These are phyloP conservation scores for Lithophane semibrunnea DNA, from an alignment of 2,888 invertebrate species.

Conservation along the genomic window DNA sequence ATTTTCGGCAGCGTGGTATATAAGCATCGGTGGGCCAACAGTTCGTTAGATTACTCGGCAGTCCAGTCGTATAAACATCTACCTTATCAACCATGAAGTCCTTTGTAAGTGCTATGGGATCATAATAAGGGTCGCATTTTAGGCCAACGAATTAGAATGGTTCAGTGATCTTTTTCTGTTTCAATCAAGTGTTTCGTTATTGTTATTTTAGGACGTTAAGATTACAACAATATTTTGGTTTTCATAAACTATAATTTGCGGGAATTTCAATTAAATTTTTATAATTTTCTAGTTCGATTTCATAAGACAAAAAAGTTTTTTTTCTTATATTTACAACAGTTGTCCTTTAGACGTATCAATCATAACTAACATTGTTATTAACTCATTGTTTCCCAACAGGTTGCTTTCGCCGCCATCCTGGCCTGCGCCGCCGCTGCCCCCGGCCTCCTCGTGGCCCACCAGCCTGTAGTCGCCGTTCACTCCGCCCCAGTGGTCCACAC, in stretches of 20 bases:
- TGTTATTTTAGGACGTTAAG: not conserved
- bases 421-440: constrained; percentile 88
- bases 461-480: constrained; percentile 81
- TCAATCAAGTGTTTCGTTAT: not conserved
- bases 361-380: not conserved
- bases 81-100: constrained; percentile 80
- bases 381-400: constrained; percentile 72
- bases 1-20: constrained; percentile 81
- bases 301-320: not conserved
- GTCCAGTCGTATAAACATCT: constrained; percentile 69
- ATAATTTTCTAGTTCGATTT: too few species aligned
- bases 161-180: not conserved
- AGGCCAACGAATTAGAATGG: not conserved
- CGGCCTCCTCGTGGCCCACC: constrained; percentile 80
- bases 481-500: constrained; percentile 79
- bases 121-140: constrained; percentile 7
- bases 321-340: too few species aligned
- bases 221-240: not conserved
- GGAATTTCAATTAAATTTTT: not conserved
- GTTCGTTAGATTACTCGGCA: constrained; percentile 82
- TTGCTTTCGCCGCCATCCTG: constrained; percentile 87
- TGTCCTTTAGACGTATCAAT: not conserved
- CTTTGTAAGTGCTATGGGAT: constrained; percentile 79
- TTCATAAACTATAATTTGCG: not conserved
- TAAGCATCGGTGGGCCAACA: constrained; percentile 71